These are phyloP conservation scores for Stenodema calcarata DNA, from an alignment of 2,888 invertebrate species.

Conservation along the genomic window DNA sequence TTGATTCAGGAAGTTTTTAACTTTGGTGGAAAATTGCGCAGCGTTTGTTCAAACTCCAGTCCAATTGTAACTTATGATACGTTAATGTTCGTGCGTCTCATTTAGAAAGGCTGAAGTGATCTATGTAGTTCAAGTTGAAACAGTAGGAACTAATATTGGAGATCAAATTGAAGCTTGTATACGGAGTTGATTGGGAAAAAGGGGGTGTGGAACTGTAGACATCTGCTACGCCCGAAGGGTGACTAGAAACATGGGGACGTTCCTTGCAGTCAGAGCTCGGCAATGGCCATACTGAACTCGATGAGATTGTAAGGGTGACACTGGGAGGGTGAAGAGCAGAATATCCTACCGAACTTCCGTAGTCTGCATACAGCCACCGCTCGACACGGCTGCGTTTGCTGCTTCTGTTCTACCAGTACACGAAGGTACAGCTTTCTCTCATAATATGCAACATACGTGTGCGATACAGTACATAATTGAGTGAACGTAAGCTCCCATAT, in stretches of 20 bases:
- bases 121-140: neutral
- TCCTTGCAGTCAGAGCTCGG: neutral
- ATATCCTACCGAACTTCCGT: neutral
- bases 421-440: too few relatives aligned
- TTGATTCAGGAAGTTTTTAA: too few relatives aligned
- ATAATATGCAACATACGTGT: too few relatives aligned
- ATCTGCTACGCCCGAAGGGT: neutral
- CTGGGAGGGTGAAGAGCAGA: neutral
- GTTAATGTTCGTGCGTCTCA: neutral
- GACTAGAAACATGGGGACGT: neutral
- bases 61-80: neutral
- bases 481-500: too few relatives aligned
- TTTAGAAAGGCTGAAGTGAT: neutral
- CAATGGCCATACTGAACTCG: neutral
- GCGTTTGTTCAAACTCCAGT: too few relatives aligned
- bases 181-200: neutral
- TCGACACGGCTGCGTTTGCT: neutral
- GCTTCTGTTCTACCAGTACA: neutral
- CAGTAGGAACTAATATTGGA: neutral
- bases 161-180: neutral
- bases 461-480: too few relatives aligned
- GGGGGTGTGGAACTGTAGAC: neutral
- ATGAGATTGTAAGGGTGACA: neutral
- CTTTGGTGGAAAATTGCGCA: too few relatives aligned
- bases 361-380: neutral